Evolutionary conservation across 2,888 invertebrate species (phyloP).

Genomic region (Cremastinae sp.): DNA sequence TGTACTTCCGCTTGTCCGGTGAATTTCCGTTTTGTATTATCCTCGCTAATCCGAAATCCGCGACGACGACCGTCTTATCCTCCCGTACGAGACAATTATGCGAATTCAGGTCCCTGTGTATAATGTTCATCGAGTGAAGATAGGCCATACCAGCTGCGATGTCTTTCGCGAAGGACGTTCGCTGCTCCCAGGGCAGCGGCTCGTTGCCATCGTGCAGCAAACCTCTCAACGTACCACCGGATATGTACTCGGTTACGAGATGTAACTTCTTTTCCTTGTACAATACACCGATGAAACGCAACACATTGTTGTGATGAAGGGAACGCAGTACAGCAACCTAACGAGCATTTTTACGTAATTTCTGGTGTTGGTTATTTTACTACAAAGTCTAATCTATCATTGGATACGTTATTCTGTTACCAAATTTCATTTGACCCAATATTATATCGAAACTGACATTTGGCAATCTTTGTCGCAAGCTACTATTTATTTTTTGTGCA

Average conservation of each 20-base stretch:
- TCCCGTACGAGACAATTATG: slow-evolving; percentile 96
- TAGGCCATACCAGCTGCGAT: slow-evolving; percentile 97
- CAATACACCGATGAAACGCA: slow-evolving; percentile 94
- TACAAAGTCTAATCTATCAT: background rate
- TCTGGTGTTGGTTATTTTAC: background rate
- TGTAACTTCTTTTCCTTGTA: slow-evolving; percentile 96
- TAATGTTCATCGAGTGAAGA: slow-evolving; percentile 96
- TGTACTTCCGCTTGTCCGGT: slow-evolving; percentile 77
- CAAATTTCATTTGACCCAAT: slow-evolving; percentile 4
- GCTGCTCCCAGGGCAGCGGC: slow-evolving; percentile 88
- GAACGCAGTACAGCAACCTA: slow-evolving; percentile 95
- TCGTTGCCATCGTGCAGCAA: slow-evolving; percentile 88
- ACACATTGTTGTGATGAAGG: slow-evolving; percentile 93
- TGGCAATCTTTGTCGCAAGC: background rate
- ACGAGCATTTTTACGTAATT: background rate
- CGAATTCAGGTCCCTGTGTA: slow-evolving; percentile 97
- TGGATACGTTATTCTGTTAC: background rate
- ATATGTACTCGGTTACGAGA: slow-evolving; percentile 95
- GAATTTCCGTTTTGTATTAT: slow-evolving; percentile 84
- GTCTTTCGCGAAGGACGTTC: slow-evolving; percentile 93
- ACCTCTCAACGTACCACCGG: slow-evolving; percentile 94
- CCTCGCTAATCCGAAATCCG: slow-evolving; percentile 96
- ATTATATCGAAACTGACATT: slow-evolving; percentile 8
- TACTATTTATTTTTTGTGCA: background rate
- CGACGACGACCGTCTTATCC: slow-evolving; percentile 96